Conservation (phyloP, 2,888 invertebrate genomes). For the Allolobophora icterica region DNA sequence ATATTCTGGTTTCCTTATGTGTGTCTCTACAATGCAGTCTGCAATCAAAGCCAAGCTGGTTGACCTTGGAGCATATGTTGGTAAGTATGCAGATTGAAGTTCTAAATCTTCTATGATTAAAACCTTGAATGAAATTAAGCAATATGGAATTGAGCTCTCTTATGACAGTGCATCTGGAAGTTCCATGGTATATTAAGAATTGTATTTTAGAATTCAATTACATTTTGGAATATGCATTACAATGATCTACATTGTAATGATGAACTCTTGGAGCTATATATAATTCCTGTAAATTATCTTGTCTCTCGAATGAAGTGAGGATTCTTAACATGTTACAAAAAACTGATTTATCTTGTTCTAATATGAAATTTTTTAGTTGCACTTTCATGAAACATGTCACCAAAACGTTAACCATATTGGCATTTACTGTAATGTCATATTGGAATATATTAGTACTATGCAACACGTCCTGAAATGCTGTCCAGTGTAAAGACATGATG, state of each 20-base stretch:
- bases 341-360: no score
- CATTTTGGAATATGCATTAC: neutral
- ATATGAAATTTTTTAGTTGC: no score
- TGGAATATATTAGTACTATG: no score
- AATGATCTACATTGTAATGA: neutral
- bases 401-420: no score
- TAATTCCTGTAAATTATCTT: neutral
- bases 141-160: neutral
- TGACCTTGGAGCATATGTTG: conserved; percentile 90
- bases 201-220: neutral
- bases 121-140: neutral
- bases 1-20: neutral
- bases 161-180: neutral
- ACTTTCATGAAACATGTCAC: no score
- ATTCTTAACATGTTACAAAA: neutral
- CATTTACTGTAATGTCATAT: no score
- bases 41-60: conserved; percentile 94
- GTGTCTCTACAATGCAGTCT: conserved; percentile 72
- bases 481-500: no score
- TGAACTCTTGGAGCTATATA: neutral
- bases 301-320: neutral
- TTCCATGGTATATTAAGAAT: neutral
- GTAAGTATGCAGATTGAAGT: conserved; percentile 69
- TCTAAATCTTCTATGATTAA: conserved; percentile 25
- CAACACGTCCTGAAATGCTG: no score